These are phyloP conservation scores for Eumerus sabulonum DNA, from an alignment of 2,888 invertebrate species.

Conservation along the genomic window DNA sequence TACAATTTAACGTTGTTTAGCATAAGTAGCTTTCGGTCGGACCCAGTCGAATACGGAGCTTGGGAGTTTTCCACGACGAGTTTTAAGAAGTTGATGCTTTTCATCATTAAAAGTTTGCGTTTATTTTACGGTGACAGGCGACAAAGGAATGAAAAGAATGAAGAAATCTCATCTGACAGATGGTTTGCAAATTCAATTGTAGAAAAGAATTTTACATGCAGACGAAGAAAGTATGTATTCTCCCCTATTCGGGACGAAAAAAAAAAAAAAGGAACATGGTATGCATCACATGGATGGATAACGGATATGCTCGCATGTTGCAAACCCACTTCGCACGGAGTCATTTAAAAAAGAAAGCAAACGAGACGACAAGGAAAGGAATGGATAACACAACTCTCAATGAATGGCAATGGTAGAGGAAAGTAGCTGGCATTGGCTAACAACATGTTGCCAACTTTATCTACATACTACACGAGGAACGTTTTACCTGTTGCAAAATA, in stretches of 20 bases:
- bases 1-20: constrained; percentile 67
- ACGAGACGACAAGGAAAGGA: not conserved
- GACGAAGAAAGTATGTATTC: not conserved
- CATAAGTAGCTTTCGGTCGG: constrained; percentile 63
- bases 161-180: constrained; percentile 28
- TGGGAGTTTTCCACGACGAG: constrained; percentile 4
- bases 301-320: constrained; percentile 19
- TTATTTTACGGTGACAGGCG: constrained; percentile 65
- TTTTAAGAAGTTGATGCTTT: constrained; percentile 75
- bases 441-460: constrained; percentile 68
- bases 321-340: constrained; percentile 27
- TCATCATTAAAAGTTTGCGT: constrained; percentile 77
- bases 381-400: constrained; percentile 23
- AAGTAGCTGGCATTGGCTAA: constrained; percentile 60
- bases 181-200: constrained; percentile 58
- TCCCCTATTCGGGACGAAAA: not conserved
- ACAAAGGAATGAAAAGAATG: constrained; percentile 4
- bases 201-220: constrained; percentile 10
- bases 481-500: constrained; percentile 66
- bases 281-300: constrained; percentile 33
- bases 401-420: constrained; percentile 4
- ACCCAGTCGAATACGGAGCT: no score
- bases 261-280: not conserved
- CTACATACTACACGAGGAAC: constrained; percentile 53
- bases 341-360: constrained; percentile 31